Conservation (phyloP, 1,140 invertebrate species). For the Neomicropteryx cornuta region DNA sequence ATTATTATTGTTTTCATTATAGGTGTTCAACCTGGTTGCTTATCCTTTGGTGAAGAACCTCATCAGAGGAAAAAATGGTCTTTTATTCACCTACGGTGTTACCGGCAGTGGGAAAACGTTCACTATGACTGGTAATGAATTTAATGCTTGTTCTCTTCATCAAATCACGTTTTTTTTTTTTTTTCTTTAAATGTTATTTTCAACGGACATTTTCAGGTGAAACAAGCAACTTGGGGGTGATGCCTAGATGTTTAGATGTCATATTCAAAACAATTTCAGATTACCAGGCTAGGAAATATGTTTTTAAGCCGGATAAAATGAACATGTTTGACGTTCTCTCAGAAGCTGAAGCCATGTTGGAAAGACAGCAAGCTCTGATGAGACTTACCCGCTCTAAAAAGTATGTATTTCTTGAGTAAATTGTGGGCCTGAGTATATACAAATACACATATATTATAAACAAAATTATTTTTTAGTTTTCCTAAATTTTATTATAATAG, state of each 20-base stretch:
- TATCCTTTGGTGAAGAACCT: slow-evolving; percentile 76
- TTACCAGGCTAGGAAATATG: slow-evolving; percentile 67
- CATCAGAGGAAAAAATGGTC: slow-evolving; percentile 72
- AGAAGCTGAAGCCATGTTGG: slow-evolving; percentile 77
- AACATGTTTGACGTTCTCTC: slow-evolving; percentile 89
- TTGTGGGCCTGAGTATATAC: no score
- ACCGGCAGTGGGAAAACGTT: slow-evolving; percentile 95
- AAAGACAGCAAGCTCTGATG: slow-evolving; percentile 45
- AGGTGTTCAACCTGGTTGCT: slow-evolving; percentile 67
- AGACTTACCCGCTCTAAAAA: no score
- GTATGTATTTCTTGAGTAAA: no score
- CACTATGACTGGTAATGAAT: slow-evolving; percentile 70
- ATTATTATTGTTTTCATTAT: slow-evolving; percentile 3
- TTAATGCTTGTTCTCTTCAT: slow-evolving; percentile 46
- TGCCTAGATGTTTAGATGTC: slow-evolving; percentile 82
- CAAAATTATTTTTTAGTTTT: no score
- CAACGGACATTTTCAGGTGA: slow-evolving; percentile 33
- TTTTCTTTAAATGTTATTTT: background rate
- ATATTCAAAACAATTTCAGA: slow-evolving; percentile 83
- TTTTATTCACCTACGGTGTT: slow-evolving; percentile 93
- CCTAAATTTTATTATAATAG: no score
- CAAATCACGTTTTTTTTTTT: slow-evolving; percentile 31
- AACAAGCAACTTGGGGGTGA: slow-evolving; percentile 67
- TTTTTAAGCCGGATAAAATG: slow-evolving; percentile 86
- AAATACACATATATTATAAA: no score